Base-by-base conservation (phyloP, 2,888 invertebrate genomes). In the Dicranocentrus wangi region DNA sequence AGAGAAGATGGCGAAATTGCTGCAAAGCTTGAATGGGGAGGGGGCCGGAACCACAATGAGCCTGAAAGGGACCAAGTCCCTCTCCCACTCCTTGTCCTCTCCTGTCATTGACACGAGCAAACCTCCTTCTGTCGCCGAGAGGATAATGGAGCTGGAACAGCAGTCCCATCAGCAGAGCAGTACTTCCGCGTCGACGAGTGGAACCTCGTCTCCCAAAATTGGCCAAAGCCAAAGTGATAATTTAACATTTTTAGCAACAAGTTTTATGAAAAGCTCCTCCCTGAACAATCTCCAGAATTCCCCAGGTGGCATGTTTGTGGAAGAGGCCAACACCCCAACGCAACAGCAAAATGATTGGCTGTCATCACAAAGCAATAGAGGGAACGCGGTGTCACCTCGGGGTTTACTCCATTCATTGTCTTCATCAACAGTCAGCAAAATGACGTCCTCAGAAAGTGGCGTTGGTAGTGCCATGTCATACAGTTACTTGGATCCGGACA, bases 401-500 rank as follows among this genome's bases (percentile, higher is more conserved):
- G 66, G 65, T 7, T 58, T 79, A n/a, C 43, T 65, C 47, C 71
- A 71, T 19, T 79, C 79, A 43, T 28, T 79, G 15, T 65, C 65
- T 10, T 63, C 79, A 1, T 23, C 71, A 0, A 79, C 47, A 19
- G 66, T 71, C 10, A 79, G 43, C 32, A 71, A 79, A 39, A 32
- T 47, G 25, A n/a, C 39, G 19, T 42, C 66, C 0, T 55, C 77
- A 32, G 58, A 58, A 28, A 71, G 42, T n/a, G n/a, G n/a, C 32
- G 80, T 61, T 21, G 55, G 25, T 28, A 53, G 25, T 17, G 47
- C 42, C 43, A 89, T 89, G 86, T 91, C 92, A 85, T 93, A 93
- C 87, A 91, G 93, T 2, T 94, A 92, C 87, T 89, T 93, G 84
- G 94, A 94, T 87, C 93, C 93, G 1, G 93, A 93, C 66, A 94